Evolutionary conservation across 2,888 invertebrate species (phyloP).

Genomic region (Branchellion lobata): DNA sequence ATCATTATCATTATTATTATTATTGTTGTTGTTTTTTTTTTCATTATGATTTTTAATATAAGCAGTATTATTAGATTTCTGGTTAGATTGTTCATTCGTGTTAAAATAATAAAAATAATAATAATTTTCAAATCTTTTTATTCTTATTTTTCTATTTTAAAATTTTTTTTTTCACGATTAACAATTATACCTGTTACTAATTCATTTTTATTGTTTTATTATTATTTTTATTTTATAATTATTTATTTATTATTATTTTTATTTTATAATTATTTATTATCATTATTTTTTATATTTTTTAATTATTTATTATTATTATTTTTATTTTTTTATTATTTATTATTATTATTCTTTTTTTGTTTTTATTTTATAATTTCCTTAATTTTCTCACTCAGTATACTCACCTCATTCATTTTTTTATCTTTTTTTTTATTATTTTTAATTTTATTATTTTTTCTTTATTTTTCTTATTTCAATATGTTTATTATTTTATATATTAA

Average conservation of each 20-base stretch:
- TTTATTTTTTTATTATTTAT: not conserved
- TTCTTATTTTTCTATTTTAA: not conserved
- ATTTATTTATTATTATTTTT: not conserved
- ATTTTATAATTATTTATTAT: not conserved
- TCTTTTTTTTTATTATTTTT: no score
- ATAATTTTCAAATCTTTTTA: no score
- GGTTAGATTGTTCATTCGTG: not conserved
- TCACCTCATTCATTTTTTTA: no score
- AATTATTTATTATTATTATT: not conserved
- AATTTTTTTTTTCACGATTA: not conserved
- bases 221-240: not conserved
- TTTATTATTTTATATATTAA: no score
- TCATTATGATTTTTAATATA: no score
- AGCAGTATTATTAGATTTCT: not conserved
- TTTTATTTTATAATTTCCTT: not conserved
- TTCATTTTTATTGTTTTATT: not conserved
- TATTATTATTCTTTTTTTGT: not conserved
- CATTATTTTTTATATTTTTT: not conserved
- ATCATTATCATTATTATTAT: no score
- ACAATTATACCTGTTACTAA: not conserved
- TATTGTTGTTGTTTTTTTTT: no score
- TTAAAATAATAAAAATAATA: not conserved
- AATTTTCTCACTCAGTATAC: no score
- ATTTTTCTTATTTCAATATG: no score
- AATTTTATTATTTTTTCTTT: no score